Percentiles rank a stretch among this genome's conserved stretches.
These are phyloP conservation scores for Leucoma salicis DNA, from an alignment of 2,888 invertebrate species.

Conservation along the genomic window DNA sequence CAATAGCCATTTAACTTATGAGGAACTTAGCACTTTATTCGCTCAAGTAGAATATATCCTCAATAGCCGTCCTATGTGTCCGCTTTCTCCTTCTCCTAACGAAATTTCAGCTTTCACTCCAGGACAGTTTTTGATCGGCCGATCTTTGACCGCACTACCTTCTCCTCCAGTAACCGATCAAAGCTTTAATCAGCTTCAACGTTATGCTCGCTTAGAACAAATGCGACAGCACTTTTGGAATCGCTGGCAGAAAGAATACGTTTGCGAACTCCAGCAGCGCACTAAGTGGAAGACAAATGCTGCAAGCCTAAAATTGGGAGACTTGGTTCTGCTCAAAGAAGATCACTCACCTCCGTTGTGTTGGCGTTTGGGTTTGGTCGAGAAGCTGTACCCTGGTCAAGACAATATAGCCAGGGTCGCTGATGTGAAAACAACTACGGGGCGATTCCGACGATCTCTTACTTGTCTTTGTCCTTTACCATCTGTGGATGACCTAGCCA, in stretches of 20 bases:
- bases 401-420: no score
- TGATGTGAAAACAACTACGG: no score
- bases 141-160: slow-evolving; percentile 2
- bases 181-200: neutral
- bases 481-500: no score
- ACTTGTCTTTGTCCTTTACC: no score
- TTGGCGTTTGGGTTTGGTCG: neutral
- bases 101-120: no score
- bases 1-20: no score
- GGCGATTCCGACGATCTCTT: no score
- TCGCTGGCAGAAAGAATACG: neutral
- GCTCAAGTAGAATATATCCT: no score
- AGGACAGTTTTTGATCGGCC: neutral
- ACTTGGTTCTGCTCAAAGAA: neutral
- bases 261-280: neutral
- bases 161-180: neutral
- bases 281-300: neutral
- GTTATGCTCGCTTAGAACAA: neutral
- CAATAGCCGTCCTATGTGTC: no score
- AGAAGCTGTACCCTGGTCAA: no score
- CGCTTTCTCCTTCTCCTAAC: no score
- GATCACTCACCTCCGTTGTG: neutral
- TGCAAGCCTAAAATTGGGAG: neutral
- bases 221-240: neutral
- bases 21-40: no score